Evolutionary conservation across 1,140 invertebrate species (phyloP).

Genomic region (Parasteatoda tepidariorum): DNA sequence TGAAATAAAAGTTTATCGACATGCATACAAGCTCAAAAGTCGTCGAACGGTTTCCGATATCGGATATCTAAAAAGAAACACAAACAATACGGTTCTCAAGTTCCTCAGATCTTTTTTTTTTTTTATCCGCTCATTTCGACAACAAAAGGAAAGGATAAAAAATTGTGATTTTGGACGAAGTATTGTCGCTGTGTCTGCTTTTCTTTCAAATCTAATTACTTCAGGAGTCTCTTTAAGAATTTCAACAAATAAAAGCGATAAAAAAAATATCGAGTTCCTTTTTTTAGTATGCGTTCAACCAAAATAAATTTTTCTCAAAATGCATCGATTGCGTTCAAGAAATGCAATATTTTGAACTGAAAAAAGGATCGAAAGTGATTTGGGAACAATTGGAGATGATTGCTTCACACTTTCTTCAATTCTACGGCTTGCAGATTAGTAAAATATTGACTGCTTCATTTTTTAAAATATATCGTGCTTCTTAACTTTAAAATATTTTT

Average conservation of each 20-base stretch:
- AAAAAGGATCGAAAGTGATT: background rate
- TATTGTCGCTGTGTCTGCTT: background rate
- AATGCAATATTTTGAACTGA: background rate
- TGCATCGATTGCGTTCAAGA: background rate
- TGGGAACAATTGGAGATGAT: background rate
- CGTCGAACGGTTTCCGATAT: slow-evolving; percentile 38
- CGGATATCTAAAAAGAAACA: slow-evolving; percentile 6
- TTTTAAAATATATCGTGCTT: background rate
- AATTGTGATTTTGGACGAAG: background rate
- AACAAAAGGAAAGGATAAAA: background rate
- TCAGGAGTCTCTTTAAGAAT: background rate
- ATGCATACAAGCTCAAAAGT: slow-evolving; percentile 3
- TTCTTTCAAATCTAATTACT: background rate
- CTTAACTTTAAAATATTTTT: background rate
- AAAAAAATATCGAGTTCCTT: background rate
- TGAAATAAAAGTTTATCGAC: slow-evolving; percentile 36
- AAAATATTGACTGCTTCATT: too few relatives aligned
- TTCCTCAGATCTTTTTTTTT: background rate
- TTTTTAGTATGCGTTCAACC: background rate
- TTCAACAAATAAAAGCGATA: background rate
- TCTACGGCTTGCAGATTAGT: background rate
- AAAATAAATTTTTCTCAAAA: background rate
- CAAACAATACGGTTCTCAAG: slow-evolving; percentile 18
- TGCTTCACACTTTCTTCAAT: background rate
- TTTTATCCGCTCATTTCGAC: background rate